Evolutionary conservation across 2,113 vertebrate species (phyloP).

Genomic region (Lagenorhynchus albirostris): DNA sequence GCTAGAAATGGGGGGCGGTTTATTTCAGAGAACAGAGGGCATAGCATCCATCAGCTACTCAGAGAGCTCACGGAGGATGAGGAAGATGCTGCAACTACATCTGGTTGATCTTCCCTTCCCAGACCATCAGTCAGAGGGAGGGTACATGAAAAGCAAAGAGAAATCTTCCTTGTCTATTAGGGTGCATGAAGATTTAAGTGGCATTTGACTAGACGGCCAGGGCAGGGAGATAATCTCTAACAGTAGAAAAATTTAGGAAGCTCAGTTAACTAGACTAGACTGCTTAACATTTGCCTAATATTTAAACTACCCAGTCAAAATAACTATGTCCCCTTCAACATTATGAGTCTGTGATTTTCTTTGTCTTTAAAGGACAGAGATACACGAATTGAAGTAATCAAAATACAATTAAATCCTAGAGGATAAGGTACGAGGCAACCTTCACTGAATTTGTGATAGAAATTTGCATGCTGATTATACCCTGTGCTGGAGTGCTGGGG

Average conservation of each 20-base stretch:
- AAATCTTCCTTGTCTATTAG: background rate
- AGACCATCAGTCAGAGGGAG: background rate
- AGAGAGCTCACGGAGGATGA: background rate
- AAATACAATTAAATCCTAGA: background rate
- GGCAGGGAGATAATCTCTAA: background rate
- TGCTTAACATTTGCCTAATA: background rate
- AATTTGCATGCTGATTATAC: background rate
- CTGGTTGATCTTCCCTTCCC: background rate
- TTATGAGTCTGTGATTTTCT: background rate
- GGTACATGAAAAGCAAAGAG: background rate
- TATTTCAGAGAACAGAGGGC: background rate
- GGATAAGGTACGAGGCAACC: background rate
- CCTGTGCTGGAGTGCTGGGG: background rate
- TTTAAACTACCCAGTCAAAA: background rate
- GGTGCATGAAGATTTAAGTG: background rate
- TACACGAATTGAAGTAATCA: background rate
- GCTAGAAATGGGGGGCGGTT: too few species aligned
- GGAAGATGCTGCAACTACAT: rapidly evolving
- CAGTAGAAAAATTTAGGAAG: background rate
- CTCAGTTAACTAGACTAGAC: background rate
- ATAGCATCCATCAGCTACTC: rapidly evolving
- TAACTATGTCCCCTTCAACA: background rate
- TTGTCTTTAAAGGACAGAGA: background rate
- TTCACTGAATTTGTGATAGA: background rate
- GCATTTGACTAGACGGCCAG: background rate